Evolutionary conservation across 2,888 invertebrate species (phyloP).

Genomic region (Kuschelorhynchus macadamiae): DNA sequence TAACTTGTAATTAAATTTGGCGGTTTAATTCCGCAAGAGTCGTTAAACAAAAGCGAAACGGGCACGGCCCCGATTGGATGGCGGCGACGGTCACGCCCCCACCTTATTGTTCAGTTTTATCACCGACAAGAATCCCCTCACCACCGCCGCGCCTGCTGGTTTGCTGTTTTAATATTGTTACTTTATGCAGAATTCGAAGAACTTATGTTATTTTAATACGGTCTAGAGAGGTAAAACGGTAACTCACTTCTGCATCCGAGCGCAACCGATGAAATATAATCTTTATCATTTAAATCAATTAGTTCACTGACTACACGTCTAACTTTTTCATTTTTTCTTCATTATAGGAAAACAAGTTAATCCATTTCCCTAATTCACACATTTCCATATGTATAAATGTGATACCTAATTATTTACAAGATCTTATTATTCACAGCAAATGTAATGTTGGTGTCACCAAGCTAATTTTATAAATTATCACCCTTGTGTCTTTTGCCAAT

Average conservation of each 20-base stretch:
- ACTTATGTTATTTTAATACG: slow-evolving; percentile 34
- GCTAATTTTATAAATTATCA: too few species aligned
- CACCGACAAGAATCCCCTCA: slow-evolving; percentile 51
- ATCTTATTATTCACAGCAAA: too few species aligned
- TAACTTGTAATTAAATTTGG: slow-evolving; percentile 68
- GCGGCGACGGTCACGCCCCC: slow-evolving; percentile 60
- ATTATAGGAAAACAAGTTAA: too few species aligned
- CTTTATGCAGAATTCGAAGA: slow-evolving; percentile 41
- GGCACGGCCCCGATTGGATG: slow-evolving; percentile 63
- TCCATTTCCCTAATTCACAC: too few species aligned
- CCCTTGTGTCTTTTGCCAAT: too few species aligned
- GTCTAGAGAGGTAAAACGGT: slow-evolving; percentile 11
- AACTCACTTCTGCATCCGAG: neutral
- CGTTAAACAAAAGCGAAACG: slow-evolving; percentile 63
- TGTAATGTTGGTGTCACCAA: too few species aligned
- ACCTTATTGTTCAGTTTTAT: slow-evolving; percentile 64
- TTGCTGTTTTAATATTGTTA: slow-evolving; percentile 37
- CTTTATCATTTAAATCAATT: neutral
- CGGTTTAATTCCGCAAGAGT: slow-evolving; percentile 65
- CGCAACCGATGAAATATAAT: neutral
- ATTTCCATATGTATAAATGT: too few species aligned
- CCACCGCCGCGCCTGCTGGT: slow-evolving; percentile 22
- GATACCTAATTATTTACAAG: too few species aligned
- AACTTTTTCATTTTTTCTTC: too few species aligned
- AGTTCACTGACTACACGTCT: neutral